Percentiles rank a stretch among this genome's conserved stretches.
Evolutionary conservation across 2,797 vertebrate genomes (phyloP).

Genomic region (Sternarchorhynchus goeldii): DNA sequence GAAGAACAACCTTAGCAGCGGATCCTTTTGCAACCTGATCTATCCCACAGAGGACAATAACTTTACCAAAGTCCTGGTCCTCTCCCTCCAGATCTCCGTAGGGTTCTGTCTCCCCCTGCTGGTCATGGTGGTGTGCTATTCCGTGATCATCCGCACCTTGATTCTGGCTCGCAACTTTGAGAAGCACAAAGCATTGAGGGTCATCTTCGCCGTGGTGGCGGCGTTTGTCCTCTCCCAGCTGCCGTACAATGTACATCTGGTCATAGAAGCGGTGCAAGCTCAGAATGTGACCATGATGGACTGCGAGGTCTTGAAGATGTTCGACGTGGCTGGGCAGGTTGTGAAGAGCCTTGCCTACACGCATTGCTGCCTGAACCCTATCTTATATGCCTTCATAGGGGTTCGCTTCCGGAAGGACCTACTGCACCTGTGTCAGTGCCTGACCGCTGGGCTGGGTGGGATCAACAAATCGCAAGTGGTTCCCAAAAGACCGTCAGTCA

Average conservation of each 20-base stretch:
- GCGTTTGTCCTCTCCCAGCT: constrained; percentile 87
- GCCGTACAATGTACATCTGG: constrained; percentile 80
- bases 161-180: constrained; percentile 81
- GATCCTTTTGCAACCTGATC: constrained; percentile 68
- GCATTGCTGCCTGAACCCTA: constrained; percentile 89
- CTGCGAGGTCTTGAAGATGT: constrained; percentile 61
- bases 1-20: constrained; percentile 46
- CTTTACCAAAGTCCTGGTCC: constrained; percentile 72
- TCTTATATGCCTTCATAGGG: constrained; percentile 87
- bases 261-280: constrained; percentile 75
- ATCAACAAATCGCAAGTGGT: constrained; percentile 55
- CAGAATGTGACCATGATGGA: constrained; percentile 60
- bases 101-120: constrained; percentile 85
- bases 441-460: constrained; percentile 60
- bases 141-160: constrained; percentile 83
- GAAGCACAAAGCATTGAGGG: constrained; percentile 86
- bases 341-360: constrained; percentile 84
- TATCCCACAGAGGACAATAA: constrained; percentile 65
- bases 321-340: constrained; percentile 80
- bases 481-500: constrained; percentile 75
- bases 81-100: constrained; percentile 81
- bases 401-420: constrained; percentile 83
- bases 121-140: constrained; percentile 84
- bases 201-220: constrained; percentile 80
- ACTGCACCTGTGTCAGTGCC: constrained; percentile 66